Conservation (phyloP, 2,797 vertebrate species). For the Arctocebus calabarensis region DNA sequence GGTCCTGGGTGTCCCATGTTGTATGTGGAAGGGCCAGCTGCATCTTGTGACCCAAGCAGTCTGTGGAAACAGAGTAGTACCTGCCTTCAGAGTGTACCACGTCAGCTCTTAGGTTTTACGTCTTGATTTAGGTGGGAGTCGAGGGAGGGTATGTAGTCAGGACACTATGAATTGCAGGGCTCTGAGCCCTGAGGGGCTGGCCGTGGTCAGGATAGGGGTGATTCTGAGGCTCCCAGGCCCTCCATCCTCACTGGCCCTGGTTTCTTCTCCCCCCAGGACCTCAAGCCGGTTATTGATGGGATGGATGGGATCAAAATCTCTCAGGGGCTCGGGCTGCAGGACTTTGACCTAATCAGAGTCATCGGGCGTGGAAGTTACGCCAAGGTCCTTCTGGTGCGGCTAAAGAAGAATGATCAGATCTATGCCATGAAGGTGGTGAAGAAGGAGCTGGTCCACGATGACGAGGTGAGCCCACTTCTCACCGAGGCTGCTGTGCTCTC, state of each 20-base stretch:
- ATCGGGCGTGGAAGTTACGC: constrained; percentile 98
- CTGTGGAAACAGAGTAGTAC: accelerated
- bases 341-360: constrained; percentile 98
- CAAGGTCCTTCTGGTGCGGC: constrained; percentile 97
- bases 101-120: accelerated
- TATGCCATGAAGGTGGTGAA: constrained; percentile 99
- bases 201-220: neutral
- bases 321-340: constrained; percentile 94
- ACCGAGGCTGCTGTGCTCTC: neutral
- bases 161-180: accelerated
- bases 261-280: constrained; percentile 88
- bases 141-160: no score
- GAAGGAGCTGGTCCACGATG: constrained; percentile 98
- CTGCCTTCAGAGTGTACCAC: neutral
- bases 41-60: neutral
- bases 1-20: no score
- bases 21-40: neutral
- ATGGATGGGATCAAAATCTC: constrained; percentile 97
- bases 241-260: neutral
- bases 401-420: constrained; percentile 97
- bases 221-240: neutral
- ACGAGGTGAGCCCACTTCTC: constrained; percentile 91
- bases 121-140: neutral
- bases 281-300: constrained; percentile 96
- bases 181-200: neutral